Evolutionary conservation across 2,113 vertebrate species (phyloP).

Genomic region (Nannobrachium achirus): DNA sequence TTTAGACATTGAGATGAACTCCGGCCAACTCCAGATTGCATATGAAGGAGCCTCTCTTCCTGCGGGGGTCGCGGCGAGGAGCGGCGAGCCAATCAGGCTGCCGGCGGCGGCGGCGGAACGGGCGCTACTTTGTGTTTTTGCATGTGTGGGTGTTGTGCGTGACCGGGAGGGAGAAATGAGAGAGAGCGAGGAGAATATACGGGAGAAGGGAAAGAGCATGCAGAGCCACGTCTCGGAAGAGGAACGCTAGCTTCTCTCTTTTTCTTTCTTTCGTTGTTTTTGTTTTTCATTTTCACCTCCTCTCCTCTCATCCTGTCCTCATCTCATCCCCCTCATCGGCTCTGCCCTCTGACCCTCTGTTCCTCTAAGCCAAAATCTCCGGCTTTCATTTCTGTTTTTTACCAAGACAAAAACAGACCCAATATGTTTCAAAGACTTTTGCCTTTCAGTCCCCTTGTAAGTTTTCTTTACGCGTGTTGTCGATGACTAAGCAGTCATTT

Average conservation of each 20-base stretch:
- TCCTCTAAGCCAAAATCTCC: no score
- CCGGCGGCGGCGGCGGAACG: background rate
- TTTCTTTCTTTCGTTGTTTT: background rate
- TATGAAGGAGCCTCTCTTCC: background rate
- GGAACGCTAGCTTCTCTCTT: no score
- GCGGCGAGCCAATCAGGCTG: background rate
- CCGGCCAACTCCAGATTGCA: constrained; percentile 1
- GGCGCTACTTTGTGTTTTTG: background rate
- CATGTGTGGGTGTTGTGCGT: background rate
- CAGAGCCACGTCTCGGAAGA: no score
- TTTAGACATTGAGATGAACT: constrained; percentile 2
- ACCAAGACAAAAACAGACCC: no score
- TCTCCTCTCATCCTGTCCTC: background rate
- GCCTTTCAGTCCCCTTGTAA: no score
- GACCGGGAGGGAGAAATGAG: background rate
- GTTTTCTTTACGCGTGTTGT: no score
- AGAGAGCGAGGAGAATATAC: background rate
- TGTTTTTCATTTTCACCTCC: background rate
- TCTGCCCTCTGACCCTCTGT: background rate
- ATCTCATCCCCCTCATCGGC: background rate
- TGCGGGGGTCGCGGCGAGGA: background rate
- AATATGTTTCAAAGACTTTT: no score
- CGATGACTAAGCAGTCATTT: no score
- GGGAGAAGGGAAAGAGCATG: background rate
- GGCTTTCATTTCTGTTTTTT: no score